Percentiles rank a stretch among this genome's conserved stretches.
Conservation (phyloP, 2,113 vertebrate genomes). For the Phycodurus eques region DNA sequence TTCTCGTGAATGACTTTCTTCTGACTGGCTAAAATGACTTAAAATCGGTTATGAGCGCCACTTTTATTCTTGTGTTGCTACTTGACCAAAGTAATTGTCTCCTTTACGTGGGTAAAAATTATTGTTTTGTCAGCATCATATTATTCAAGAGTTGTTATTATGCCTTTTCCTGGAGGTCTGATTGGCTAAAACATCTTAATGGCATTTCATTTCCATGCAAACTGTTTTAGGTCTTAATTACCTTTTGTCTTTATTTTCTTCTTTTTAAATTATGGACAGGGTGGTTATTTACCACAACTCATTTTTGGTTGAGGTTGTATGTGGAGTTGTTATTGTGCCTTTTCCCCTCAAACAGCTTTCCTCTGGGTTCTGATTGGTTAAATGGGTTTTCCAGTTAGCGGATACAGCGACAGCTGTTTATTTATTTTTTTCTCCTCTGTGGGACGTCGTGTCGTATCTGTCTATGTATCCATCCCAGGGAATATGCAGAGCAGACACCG, state of each 20-base stretch:
- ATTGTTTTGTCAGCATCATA: background rate
- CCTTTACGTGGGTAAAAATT: background rate
- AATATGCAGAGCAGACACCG: constrained; percentile 16
- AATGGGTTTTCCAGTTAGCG: background rate
- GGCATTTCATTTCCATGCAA: too few relatives aligned
- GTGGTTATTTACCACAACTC: background rate
- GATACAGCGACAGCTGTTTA: background rate
- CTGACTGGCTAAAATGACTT: too few relatives aligned
- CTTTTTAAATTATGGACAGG: too few relatives aligned
- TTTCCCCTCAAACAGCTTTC: background rate
- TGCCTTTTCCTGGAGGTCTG: too few relatives aligned
- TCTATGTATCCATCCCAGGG: constrained; percentile 18
- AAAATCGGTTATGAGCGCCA: too few relatives aligned
- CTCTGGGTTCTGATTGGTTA: background rate
- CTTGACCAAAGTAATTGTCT: too few relatives aligned
- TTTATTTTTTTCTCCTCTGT: background rate
- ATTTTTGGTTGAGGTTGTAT: background rate
- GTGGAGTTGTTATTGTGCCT: background rate
- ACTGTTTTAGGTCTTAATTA: too few relatives aligned
- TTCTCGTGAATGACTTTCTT: too few relatives aligned
- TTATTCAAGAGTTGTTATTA: background rate
- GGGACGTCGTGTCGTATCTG: background rate
- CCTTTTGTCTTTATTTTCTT: too few relatives aligned
- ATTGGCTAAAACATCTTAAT: too few relatives aligned
- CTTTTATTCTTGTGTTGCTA: too few relatives aligned